phyloP scores from a whole-genome alignment of 2,797 vertebrate genomes.

The Salmo trutta region DNA sequence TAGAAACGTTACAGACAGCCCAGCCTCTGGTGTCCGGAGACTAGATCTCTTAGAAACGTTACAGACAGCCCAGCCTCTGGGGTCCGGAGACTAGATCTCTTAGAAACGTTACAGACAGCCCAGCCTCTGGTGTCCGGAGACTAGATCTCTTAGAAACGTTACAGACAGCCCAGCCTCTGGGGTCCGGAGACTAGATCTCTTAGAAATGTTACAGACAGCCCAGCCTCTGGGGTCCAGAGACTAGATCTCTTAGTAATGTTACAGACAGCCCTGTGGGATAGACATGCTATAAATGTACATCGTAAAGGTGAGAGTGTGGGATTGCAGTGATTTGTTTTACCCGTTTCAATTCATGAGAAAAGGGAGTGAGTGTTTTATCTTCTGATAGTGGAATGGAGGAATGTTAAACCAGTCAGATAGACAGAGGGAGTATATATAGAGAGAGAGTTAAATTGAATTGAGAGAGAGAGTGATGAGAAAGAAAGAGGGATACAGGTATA shows the following conservation, averaged over 20 bases:
- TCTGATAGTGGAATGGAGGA: background rate
- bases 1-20: too few relatives aligned
- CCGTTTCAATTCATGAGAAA: conserved; percentile 36
- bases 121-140: too few relatives aligned
- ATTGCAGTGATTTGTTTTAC: conserved; percentile 61
- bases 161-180: too few relatives aligned
- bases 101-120: too few relatives aligned
- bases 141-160: too few relatives aligned
- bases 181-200: too few relatives aligned
- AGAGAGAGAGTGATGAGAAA: background rate
- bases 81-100: too few relatives aligned
- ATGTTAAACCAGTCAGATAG: conserved; percentile 36
- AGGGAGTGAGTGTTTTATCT: conserved; percentile 39
- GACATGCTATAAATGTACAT: conserved; percentile 55
- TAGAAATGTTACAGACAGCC: too few relatives aligned
- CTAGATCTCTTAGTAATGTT: conserved; percentile 43
- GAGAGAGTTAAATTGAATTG: background rate
- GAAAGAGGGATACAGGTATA: conserved; percentile 3
- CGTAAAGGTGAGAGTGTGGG: conserved; percentile 57
- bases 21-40: too few relatives aligned
- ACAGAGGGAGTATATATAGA: conserved; percentile 27
- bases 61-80: too few relatives aligned
- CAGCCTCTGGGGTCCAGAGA: conserved; percentile 32
- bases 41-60: too few relatives aligned
- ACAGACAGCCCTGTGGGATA: conserved; percentile 45